Percentiles rank a stretch among this genome's conserved stretches.
Evolutionary conservation across 1,140 invertebrate genomes (phyloP).

Genomic region (Euwallacea similis): DNA sequence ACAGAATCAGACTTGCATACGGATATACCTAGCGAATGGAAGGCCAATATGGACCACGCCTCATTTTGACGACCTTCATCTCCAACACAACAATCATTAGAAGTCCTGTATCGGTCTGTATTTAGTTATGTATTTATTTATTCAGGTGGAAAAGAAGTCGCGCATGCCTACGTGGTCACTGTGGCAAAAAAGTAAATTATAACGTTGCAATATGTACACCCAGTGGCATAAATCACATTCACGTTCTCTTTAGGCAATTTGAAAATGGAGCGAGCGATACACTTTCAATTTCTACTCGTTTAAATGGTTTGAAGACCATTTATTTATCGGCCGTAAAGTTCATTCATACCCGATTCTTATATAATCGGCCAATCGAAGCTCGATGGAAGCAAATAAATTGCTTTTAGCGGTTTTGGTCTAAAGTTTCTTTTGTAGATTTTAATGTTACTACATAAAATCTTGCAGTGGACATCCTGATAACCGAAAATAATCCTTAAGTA

Average conservation of each 20-base stretch:
- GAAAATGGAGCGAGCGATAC: not conserved
- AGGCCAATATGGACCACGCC: conserved; percentile 17
- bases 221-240: not conserved
- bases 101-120: not conserved
- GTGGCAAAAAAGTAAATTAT: too few species aligned
- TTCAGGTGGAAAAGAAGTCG: too few species aligned
- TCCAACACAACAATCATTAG: conserved; percentile 12
- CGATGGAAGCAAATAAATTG: not conserved
- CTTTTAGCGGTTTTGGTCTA: not conserved
- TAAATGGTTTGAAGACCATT: conserved; percentile 5
- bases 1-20: conserved; percentile 3
- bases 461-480: not conserved
- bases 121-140: too few species aligned
- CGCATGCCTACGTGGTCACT: too few species aligned
- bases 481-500: not conserved
- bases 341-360: conserved; percentile 5
- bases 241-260: conserved; percentile 4
- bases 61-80: conserved; percentile 10
- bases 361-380: not conserved
- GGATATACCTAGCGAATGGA: conserved; percentile 18
- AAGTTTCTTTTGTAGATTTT: not conserved
- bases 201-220: too few species aligned
- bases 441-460: too few species aligned
- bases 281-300: conserved; percentile 2
- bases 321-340: conserved; percentile 6